Evolutionary conservation across 2,797 vertebrate genomes (phyloP).

Genomic region (Parauchenoglanis ngamensis): DNA sequence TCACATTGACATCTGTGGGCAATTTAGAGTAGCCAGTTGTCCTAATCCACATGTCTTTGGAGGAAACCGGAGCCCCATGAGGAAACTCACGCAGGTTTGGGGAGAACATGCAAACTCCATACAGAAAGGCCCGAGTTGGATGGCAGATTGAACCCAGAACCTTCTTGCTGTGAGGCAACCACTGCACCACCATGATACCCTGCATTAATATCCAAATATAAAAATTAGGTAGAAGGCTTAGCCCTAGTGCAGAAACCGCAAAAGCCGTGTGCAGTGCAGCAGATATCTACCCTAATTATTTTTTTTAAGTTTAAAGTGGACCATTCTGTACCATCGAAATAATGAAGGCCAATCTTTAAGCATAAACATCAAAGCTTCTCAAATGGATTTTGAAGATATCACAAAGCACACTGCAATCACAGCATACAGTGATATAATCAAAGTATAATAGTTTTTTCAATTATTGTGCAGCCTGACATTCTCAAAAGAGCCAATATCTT

Average conservation of each 20-base stretch:
- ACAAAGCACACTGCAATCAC: not conserved
- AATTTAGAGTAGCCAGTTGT: no score
- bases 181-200: no score
- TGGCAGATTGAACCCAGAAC: no score
- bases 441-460: not conserved
- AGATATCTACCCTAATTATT: not conserved
- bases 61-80: no score
- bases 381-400: not conserved
- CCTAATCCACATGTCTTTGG: no score
- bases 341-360: not conserved
- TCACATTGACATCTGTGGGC: no score
- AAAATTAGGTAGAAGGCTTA: not conserved
- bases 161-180: no score
- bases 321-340: not conserved
- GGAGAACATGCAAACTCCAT: no score
- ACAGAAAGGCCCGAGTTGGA: no score
- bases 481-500: not conserved
- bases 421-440: not conserved
- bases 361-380: conserved; percentile 3
- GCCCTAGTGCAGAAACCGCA: not conserved
- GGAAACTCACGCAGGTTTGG: no score
- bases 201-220: not conserved
- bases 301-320: no score
- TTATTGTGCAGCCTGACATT: not conserved
- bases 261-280: not conserved